A percentile compares a stretch with the other conserved stretches of the same genome.
Conservation (phyloP, 2,888 invertebrate species). For the Eupithecia centaureata region DNA sequence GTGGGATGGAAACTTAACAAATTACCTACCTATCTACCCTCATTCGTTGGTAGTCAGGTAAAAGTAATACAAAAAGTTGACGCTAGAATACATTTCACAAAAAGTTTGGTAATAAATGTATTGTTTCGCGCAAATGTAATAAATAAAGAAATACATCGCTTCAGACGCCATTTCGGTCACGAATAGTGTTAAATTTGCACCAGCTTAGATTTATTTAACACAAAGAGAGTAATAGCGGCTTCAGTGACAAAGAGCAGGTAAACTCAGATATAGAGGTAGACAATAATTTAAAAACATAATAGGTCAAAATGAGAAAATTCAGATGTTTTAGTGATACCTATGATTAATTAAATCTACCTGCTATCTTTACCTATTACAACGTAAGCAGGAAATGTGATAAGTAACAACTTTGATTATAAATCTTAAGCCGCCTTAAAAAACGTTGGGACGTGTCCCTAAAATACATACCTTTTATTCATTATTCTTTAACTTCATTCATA, state of each 20-base stretch:
- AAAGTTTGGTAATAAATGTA: slow-evolving; percentile 55
- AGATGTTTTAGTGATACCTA: background rate
- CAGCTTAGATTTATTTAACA: slow-evolving; percentile 64
- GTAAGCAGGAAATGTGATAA: no score
- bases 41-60: background rate
- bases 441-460: no score
- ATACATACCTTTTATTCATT: no score
- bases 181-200: slow-evolving; percentile 69
- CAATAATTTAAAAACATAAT: background rate
- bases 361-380: background rate
- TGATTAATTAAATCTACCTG: background rate
- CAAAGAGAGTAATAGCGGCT: slow-evolving; percentile 23
- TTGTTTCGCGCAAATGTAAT: slow-evolving; percentile 46
- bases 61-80: background rate
- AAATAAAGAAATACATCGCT: slow-evolving; percentile 60
- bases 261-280: background rate
- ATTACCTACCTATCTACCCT: no score
- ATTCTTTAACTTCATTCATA: no score
- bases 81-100: slow-evolving; percentile 6
- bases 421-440: background rate
- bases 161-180: slow-evolving; percentile 70
- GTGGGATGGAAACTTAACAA: no score
- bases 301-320: background rate
- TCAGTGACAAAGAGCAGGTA: background rate
- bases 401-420: no score